Evolutionary conservation across 2,797 vertebrate species (phyloP), one percentile per base, ranked within the genome.

Genomic region (Semaprochilodus insignis): DNA sequence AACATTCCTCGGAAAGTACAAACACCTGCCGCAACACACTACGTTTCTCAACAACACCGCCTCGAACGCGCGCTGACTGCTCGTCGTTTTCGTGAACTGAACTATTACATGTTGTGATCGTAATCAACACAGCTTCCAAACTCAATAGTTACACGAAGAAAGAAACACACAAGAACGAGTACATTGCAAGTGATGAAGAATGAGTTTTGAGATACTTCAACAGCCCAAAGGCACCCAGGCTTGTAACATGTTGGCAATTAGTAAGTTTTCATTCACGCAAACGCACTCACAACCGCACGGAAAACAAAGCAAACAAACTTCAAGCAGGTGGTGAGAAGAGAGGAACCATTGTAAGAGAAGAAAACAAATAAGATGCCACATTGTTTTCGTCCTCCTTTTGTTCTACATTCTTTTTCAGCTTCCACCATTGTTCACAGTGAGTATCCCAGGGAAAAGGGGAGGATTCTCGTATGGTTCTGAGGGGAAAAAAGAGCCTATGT

Each of bases 171-270:
- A 27, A 62, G 60, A 82, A 85, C 81, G 78, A 81, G 78, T 79
- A 78, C 75, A 70, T 89, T 91, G 92, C 92, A 93, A 92, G 48
- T 74, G 51, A 93, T 92, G 92, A 93, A 86, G 85, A 88, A 93
- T 86, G 90, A 93, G 88, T 91, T 92, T 88, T 81, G 75, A 82
- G 77, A 7, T 90, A 82, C 86, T 88, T 92, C 90, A 91, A 91
- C 94, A 92, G 95, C 95, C 96, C 94, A 85, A 96, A 97, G 96
- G 95, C 96, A 95, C 95, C 93, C 95, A 94, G 95, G 96, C 95
- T 90, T 95, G 81, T 91, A 94, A 90, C 86, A 78, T 88, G 91
- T 95, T 94, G 95, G 96, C 96, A 95, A 94, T 92, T 89, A 89
- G 89, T 86, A 88, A 80, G 77, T 87, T 85, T 90, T 91, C 88